Percentiles rank a stretch among this genome's conserved stretches.
Evolutionary conservation across 2,797 vertebrate species (phyloP).

Genomic region (Brachyrhaphis roseni): DNA sequence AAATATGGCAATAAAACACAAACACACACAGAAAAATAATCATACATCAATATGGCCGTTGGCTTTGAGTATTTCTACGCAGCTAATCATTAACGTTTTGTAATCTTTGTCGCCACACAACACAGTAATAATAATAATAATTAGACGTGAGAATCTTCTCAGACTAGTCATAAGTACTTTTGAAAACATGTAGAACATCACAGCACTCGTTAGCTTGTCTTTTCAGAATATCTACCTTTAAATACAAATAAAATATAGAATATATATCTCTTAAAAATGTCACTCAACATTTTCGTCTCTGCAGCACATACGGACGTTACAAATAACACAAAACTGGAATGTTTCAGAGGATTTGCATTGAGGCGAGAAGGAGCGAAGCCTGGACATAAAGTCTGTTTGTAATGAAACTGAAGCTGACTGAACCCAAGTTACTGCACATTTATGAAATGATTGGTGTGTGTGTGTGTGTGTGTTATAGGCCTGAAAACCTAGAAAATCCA

Average conservation of each 20-base stretch:
- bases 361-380: slow-evolving; percentile 41
- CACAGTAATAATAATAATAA: slow-evolving; percentile 72
- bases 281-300: slow-evolving; percentile 79
- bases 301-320: slow-evolving; percentile 75
- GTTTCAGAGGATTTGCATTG: slow-evolving; percentile 71
- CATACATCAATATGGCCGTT: slow-evolving; percentile 79
- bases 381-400: not conserved
- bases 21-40: slow-evolving; percentile 60
- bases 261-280: slow-evolving; percentile 84
- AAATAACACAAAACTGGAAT: slow-evolving; percentile 76
- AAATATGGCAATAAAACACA: slow-evolving; percentile 67
- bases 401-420: slow-evolving; percentile 43
- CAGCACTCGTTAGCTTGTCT: slow-evolving; percentile 86
- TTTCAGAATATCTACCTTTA: slow-evolving; percentile 82
- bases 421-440: slow-evolving; percentile 61
- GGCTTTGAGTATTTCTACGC: slow-evolving; percentile 78
- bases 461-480: not conserved
- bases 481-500: slow-evolving; percentile 27
- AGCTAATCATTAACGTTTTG: slow-evolving; percentile 79
- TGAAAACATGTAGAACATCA: slow-evolving; percentile 79
- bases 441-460: slow-evolving; percentile 34
- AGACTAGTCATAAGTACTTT: slow-evolving; percentile 81
- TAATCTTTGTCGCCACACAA: slow-evolving; percentile 74
- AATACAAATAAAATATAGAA: slow-evolving; percentile 87
- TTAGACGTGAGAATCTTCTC: slow-evolving; percentile 78